Evolutionary conservation across 2,797 vertebrate species (phyloP).

Genomic region (Choloepus didactylus): DNA sequence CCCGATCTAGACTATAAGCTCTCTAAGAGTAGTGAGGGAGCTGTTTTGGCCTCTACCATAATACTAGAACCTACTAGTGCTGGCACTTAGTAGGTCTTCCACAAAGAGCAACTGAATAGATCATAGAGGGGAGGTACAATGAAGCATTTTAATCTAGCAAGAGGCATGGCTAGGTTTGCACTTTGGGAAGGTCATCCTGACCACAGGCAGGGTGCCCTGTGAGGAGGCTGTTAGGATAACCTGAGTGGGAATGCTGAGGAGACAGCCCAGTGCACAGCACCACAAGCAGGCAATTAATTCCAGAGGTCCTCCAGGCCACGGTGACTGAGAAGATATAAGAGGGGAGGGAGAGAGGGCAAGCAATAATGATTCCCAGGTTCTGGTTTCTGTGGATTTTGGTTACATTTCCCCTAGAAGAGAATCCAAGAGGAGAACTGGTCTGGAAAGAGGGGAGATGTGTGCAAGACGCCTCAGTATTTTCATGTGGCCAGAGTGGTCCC

Average conservation of each 20-base stretch:
- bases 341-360: neutral
- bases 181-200: neutral
- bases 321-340: neutral
- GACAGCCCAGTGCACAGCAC: neutral
- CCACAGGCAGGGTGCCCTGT: neutral
- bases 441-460: neutral
- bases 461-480: neutral
- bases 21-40: neutral
- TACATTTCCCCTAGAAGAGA: neutral
- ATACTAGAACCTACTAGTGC: neutral
- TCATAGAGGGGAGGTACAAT: neutral
- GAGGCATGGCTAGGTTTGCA: neutral
- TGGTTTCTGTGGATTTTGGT: neutral
- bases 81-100: neutral
- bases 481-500: neutral
- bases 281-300: neutral
- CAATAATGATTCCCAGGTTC: neutral
- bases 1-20: neutral
- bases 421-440: neutral
- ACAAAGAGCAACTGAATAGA: neutral
- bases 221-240: neutral
- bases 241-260: too few species aligned
- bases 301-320: too few species aligned
- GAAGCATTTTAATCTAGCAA: neutral
- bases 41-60: neutral